Evolutionary conservation across 2,797 vertebrate genomes (phyloP).

Genomic region (Nannoperca obscura): DNA sequence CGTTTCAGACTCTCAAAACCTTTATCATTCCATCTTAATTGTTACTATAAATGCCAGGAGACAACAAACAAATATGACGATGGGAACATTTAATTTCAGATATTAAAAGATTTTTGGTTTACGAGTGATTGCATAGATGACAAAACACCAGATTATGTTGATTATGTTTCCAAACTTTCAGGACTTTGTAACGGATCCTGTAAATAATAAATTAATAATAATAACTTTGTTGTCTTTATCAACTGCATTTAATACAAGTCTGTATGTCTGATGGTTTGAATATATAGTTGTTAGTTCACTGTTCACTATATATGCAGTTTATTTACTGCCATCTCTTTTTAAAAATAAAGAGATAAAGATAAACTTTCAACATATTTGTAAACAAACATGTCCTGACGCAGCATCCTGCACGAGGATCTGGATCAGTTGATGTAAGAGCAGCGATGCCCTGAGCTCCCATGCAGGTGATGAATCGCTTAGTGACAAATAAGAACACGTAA

Average conservation of each 20-base stretch:
- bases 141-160: too few species aligned
- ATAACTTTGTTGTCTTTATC: neutral
- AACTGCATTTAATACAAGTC: neutral
- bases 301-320: neutral
- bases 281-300: neutral
- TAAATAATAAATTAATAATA: neutral
- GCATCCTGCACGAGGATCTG: slow-evolving; percentile 8
- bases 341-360: neutral
- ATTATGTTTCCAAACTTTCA: too few species aligned
- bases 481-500: slow-evolving; percentile 51
- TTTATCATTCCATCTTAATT: too few species aligned
- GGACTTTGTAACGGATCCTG: too few species aligned
- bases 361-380: slow-evolving; percentile 1
- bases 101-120: too few species aligned
- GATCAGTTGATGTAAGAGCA: slow-evolving; percentile 50
- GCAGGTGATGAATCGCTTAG: slow-evolving; percentile 41
- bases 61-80: too few species aligned
- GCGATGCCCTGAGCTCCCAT: neutral
- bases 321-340: neutral
- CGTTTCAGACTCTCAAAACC: too few species aligned
- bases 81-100: too few species aligned
- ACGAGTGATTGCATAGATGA: too few species aligned
- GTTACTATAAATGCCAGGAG: too few species aligned
- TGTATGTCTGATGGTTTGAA: neutral
- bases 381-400: slow-evolving; percentile 28